Percentiles rank a stretch among this genome's conserved stretches.
These are phyloP conservation scores for Coracias cyanogaster DNA, from an alignment of 2,797 vertebrate genomes.

Conservation along the genomic window DNA sequence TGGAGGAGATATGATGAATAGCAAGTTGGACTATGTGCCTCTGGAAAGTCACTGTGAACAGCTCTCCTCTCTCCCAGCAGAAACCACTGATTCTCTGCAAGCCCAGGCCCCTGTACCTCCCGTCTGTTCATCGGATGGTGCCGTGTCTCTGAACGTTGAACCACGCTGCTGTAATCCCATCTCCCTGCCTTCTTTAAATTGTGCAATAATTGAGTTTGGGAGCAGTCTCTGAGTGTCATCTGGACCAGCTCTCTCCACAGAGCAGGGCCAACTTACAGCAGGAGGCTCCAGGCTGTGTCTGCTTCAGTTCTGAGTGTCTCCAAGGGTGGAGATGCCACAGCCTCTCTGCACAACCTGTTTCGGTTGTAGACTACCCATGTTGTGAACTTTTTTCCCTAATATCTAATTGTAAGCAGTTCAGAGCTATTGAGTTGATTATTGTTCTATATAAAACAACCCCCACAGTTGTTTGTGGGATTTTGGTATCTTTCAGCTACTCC, in stretches of 20 bases:
- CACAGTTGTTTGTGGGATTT: not conserved
- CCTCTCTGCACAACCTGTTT: not conserved
- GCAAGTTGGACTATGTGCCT: not conserved
- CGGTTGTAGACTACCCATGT: not conserved
- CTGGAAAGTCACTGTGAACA: not conserved
- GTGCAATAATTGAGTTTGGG: not conserved
- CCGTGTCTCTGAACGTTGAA: not conserved
- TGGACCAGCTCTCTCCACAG: not conserved
- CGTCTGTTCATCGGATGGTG: not conserved
- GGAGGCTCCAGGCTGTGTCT: not conserved
- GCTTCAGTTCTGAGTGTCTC: not conserved
- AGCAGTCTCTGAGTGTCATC: not conserved
- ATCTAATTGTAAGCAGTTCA: not conserved
- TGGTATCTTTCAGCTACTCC: not conserved
- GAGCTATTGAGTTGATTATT: not conserved
- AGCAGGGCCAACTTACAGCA: not conserved
- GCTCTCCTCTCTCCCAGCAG: not conserved
- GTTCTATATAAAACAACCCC: not conserved
- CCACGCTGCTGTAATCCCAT: not conserved
- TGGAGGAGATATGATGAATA: conserved; percentile 1
- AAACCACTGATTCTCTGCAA: not conserved
- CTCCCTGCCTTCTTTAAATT: not conserved
- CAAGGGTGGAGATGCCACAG: not conserved
- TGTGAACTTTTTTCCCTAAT: not conserved
- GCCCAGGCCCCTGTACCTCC: not conserved